phyloP scores from a whole-genome alignment of 1,140 invertebrate species.

The Philotrypesis tridentata region DNA sequence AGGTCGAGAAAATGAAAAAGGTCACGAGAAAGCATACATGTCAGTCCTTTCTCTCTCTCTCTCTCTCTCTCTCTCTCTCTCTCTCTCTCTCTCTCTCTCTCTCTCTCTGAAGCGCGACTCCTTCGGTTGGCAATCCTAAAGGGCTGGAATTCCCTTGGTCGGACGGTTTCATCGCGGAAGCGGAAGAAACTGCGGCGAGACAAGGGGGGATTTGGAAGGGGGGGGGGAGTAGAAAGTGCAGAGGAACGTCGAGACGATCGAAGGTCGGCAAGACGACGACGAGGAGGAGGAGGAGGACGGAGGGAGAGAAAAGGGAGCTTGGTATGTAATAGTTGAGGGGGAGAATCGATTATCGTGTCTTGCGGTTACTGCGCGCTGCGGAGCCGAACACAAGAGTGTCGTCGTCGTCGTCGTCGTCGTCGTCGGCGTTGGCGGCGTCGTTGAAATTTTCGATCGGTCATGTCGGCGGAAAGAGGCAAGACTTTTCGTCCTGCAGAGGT shows the following conservation, averaged over 20 bases:
- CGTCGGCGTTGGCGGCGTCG: not conserved
- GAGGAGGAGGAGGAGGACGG: conserved; percentile 22
- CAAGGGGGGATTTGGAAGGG: conserved; percentile 50
- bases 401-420: no score
- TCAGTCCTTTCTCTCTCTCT: no score
- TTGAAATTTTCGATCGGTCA: not conserved
- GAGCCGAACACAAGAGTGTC: not conserved
- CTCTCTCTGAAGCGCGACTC: conserved; percentile 54
- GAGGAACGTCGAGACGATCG: conserved; percentile 43
- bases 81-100: no score
- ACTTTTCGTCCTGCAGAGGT: no score
- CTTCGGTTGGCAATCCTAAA: conserved; percentile 52
- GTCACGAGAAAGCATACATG: not conserved
- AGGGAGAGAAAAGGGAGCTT: conserved; percentile 49
- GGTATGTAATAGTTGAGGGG: conserved; percentile 43
- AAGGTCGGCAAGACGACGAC: conserved; percentile 28
- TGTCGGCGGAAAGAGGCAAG: no score
- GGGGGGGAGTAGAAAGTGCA: conserved; percentile 9
- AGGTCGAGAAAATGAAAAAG: not conserved
- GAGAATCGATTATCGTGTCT: conserved; percentile 63
- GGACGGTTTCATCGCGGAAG: conserved; percentile 40
- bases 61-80: no score
- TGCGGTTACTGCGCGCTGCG: not conserved
- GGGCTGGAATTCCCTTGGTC: conserved; percentile 39
- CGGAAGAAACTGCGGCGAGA: conserved; percentile 33